Evolutionary conservation across 1,140 invertebrate genomes (phyloP).

Genomic region (Listronotus bonariensis): DNA sequence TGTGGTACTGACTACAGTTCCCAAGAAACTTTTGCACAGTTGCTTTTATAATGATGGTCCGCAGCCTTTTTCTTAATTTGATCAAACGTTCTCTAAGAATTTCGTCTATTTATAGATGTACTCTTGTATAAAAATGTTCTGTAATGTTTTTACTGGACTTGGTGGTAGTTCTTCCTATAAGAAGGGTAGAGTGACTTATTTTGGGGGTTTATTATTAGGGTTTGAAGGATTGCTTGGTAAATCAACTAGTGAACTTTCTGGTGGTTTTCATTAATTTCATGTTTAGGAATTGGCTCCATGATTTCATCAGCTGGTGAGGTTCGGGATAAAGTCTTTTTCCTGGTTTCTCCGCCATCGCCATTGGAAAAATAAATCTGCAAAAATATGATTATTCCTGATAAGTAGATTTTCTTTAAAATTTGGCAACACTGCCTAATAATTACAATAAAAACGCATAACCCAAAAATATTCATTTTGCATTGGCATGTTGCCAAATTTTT

Average conservation of each 20-base stretch:
- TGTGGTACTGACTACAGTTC: constrained; percentile 33
- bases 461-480: too few relatives aligned
- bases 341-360: neutral
- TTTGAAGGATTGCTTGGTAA: neutral
- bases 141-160: constrained; percentile 22
- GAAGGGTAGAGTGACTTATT: neutral
- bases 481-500: too few relatives aligned
- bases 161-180: neutral
- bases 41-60: constrained; percentile 34
- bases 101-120: constrained; percentile 35
- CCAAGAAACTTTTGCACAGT: constrained; percentile 35
- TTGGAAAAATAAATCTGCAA: too few relatives aligned
- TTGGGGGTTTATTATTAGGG: neutral
- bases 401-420: too few relatives aligned
- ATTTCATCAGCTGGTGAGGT: constrained; percentile 5
- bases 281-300: neutral
- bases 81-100: constrained; percentile 30
- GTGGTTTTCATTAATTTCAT: neutral
- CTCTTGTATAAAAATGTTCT: constrained; percentile 29
- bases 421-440: too few relatives aligned
- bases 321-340: constrained; percentile 17
- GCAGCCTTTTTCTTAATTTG: constrained; percentile 28
- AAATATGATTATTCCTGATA: too few relatives aligned
- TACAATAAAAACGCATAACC: too few relatives aligned
- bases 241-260: neutral